A percentile compares a stretch with the other conserved stretches of the same genome.
phyloP scores from a whole-genome alignment of 2,797 vertebrate genomes.

The Pangasius macronema region DNA sequence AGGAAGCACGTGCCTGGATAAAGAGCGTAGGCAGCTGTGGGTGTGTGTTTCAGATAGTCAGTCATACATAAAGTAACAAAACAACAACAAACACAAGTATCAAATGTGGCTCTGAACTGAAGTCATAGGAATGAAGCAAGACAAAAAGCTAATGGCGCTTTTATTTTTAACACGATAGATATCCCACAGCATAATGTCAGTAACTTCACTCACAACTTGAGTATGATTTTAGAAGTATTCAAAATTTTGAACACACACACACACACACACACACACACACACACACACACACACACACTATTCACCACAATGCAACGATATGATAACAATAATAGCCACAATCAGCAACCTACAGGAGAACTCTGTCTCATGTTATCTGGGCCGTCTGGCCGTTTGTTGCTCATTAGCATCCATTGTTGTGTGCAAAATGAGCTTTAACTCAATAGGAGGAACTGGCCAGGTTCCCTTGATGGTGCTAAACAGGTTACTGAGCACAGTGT shows the following conservation, averaged over 20 bases:
- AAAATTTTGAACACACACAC: too few relatives aligned
- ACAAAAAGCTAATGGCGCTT: neutral
- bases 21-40: neutral
- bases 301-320: neutral
- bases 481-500: neutral
- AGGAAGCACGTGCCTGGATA: constrained; percentile 72
- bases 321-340: neutral
- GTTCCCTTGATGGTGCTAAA: neutral
- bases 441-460: neutral
- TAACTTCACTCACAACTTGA: neutral
- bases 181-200: neutral
- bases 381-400: neutral
- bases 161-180: neutral
- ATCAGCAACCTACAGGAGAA: neutral
- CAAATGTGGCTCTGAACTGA: neutral
- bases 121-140: neutral
- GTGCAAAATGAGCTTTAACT: neutral
- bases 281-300: neutral
- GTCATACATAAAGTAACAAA: neutral
- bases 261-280: too few relatives aligned
- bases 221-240: neutral
- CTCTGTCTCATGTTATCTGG: too few relatives aligned
- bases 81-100: neutral
- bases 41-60: neutral
- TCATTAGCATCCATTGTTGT: neutral